Evolutionary conservation across 2,888 invertebrate species (phyloP).

Genomic region (Palloptera scutellata): DNA sequence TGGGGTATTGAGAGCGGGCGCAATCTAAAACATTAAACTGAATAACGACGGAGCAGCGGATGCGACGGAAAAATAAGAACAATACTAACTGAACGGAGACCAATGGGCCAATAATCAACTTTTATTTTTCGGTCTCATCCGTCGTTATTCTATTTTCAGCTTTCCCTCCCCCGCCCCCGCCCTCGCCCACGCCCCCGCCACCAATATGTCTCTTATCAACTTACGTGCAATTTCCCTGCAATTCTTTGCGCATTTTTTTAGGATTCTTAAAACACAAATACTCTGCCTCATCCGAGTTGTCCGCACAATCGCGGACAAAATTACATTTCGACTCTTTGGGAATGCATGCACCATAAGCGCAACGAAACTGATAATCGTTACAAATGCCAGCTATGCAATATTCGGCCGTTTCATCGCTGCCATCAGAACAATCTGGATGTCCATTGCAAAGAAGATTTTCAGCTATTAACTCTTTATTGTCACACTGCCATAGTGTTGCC

Average conservation of each 20-base stretch:
- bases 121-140: too few species aligned
- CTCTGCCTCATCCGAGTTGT: conserved; percentile 45
- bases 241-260: neutral
- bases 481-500: conserved; percentile 45
- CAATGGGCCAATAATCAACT: too few species aligned
- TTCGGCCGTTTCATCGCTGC: conserved; percentile 53
- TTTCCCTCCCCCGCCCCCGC: too few species aligned
- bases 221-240: neutral
- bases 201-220: too few species aligned
- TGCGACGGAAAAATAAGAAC: too few species aligned
- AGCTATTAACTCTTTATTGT: conserved; percentile 51
- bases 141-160: too few species aligned
- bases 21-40: too few species aligned
- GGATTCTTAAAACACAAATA: conserved; percentile 12
- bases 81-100: too few species aligned
- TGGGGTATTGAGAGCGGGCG: too few species aligned
- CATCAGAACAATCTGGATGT: conserved; percentile 50
- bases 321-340: conserved; percentile 38
- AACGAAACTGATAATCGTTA: conserved; percentile 63
- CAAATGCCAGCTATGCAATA: conserved; percentile 61
- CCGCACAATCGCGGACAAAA: conserved; percentile 44
- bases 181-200: too few species aligned
- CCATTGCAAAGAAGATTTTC: conserved; percentile 51
- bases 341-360: conserved; percentile 57
- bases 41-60: too few species aligned